Percentiles rank a stretch among this genome's conserved stretches.
phyloP scores from a whole-genome alignment of 2,888 invertebrate genomes.

The Plebejus melissa region DNA sequence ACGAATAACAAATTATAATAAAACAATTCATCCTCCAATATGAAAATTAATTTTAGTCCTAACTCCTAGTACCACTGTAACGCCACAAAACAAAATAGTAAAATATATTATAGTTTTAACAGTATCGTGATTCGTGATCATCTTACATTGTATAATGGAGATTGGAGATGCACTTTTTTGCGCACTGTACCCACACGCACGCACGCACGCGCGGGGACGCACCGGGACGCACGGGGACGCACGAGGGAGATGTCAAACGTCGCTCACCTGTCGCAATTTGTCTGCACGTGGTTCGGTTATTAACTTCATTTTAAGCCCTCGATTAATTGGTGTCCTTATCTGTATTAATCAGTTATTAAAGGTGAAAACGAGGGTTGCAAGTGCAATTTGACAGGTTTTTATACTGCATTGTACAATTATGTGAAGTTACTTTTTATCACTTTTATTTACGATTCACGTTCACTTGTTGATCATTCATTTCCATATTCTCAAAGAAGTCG shows the following conservation, averaged over 20 bases:
- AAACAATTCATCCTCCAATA: too few relatives aligned
- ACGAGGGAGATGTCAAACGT: slow-evolving; percentile 24
- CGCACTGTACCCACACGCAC: background rate
- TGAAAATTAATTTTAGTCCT: too few relatives aligned
- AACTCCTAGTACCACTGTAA: too few relatives aligned
- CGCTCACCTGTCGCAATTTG: slow-evolving; percentile 64
- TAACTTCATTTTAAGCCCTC: slow-evolving; percentile 58
- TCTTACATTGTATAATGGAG: background rate
- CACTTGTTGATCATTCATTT: background rate
- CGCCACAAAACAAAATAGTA: too few relatives aligned
- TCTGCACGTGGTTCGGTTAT: slow-evolving; percentile 67
- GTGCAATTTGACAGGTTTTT: background rate
- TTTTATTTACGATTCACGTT: background rate
- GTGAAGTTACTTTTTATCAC: background rate
- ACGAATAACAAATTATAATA: too few relatives aligned
- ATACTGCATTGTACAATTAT: background rate
- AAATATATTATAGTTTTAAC: background rate
- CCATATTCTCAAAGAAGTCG: background rate
- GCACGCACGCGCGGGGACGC: background rate
- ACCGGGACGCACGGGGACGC: background rate
- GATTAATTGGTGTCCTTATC: slow-evolving; percentile 66
- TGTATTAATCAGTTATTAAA: slow-evolving; percentile 38
- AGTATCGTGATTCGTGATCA: background rate
- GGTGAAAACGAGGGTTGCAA: background rate
- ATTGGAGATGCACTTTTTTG: slow-evolving; percentile 4